These are phyloP conservation scores for Diabrotica undecimpunctata DNA, from an alignment of 1,140 invertebrate genomes.

Conservation along the genomic window DNA sequence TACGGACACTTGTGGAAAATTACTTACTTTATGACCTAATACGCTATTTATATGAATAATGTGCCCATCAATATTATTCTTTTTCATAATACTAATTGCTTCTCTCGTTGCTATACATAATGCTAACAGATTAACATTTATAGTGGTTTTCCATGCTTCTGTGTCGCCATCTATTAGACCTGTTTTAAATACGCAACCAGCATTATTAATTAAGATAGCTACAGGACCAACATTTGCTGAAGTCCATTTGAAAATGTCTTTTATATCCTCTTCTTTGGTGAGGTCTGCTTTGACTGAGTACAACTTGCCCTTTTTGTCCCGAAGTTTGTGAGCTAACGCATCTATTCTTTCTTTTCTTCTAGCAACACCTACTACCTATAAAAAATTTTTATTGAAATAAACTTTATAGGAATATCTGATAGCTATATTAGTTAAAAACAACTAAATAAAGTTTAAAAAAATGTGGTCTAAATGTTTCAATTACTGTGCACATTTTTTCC, in stretches of 20 bases:
- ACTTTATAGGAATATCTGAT: too few relatives aligned
- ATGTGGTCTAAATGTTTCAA: too few relatives aligned
- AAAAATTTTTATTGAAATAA: background rate
- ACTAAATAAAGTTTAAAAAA: too few relatives aligned
- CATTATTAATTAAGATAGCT: constrained; percentile 67
- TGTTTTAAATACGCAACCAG: constrained; percentile 47
- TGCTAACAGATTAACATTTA: too few relatives aligned
- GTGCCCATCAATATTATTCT: constrained; percentile 21
- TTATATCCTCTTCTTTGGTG: constrained; percentile 55
- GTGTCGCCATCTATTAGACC: constrained; percentile 12
- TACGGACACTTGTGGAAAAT: constrained; percentile 37
- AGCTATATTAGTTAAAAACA: too few relatives aligned
- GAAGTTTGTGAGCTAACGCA: constrained; percentile 16
- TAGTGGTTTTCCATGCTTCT: constrained; percentile 19
- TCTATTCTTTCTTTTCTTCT: constrained; percentile 28
- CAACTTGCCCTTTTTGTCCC: constrained; percentile 21
- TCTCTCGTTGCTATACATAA: constrained; percentile 29
- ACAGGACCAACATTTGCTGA: constrained; percentile 57
- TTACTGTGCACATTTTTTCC: too few relatives aligned
- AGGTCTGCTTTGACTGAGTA: constrained; percentile 40
- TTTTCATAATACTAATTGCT: constrained; percentile 46
- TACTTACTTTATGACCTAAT: constrained; percentile 45
- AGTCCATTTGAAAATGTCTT: constrained; percentile 59
- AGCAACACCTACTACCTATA: constrained; percentile 29
- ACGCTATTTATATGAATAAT: background rate